Conservation (phyloP, 2,888 invertebrate genomes). For the Drosophila conformis region DNA sequence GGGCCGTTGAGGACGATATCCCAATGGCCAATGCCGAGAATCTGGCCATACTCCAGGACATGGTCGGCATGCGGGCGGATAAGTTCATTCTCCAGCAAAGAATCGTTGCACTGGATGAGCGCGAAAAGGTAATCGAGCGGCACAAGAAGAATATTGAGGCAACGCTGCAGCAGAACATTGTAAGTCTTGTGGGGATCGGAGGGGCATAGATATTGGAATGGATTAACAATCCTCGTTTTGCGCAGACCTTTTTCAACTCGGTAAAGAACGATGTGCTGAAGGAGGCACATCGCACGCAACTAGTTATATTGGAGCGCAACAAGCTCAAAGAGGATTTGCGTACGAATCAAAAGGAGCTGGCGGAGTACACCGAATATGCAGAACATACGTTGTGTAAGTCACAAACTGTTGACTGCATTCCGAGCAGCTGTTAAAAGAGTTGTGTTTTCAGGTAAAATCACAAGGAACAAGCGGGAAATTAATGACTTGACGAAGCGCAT, state of each 20-base stretch:
- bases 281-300: constrained; percentile 86
- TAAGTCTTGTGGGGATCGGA: constrained; percentile 56
- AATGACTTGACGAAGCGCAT: constrained; percentile 88
- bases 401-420: too few relatives aligned
- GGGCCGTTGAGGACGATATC: constrained; percentile 89
- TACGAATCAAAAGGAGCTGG: constrained; percentile 73
- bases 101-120: constrained; percentile 85
- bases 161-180: constrained; percentile 87
- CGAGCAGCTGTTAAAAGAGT: not conserved
- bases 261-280: constrained; percentile 87
- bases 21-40: constrained; percentile 93
- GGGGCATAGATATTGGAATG: not conserved
- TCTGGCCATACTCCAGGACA: constrained; percentile 83
- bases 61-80: constrained; percentile 85
- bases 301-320: constrained; percentile 84
- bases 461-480: constrained; percentile 87
- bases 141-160: constrained; percentile 86
- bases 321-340: constrained; percentile 79
- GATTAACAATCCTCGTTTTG: constrained; percentile 85
- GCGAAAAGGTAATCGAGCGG: constrained; percentile 85
- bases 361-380: constrained; percentile 69
- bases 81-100: constrained; percentile 85
- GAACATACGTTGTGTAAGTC: constrained; percentile 80
- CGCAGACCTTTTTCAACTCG: constrained; percentile 88
- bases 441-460: constrained; percentile 85